Evolutionary conservation across 1,140 invertebrate species (phyloP), one percentile per base, ranked within the genome.

Genomic region (Brachionus paranguensis): DNA sequence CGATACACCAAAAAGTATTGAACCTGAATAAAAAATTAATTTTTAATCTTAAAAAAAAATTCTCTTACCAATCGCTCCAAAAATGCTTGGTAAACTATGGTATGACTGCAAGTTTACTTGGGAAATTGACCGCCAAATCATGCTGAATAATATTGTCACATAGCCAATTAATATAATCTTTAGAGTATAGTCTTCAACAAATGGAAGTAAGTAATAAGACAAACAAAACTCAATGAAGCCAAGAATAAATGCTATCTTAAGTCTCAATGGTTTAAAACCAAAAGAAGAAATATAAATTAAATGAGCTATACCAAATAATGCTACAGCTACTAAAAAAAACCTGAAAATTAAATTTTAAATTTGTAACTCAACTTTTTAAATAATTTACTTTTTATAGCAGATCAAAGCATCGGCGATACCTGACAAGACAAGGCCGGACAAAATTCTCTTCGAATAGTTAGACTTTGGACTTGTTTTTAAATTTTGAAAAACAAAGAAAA

Each of bases 61-160:
- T 43, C 4, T 20, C 14, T 45, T 76, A 76, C 72, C 72, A 5
- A 76, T 37, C 14, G 72, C 72, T 50, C 72, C 72, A 76, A 24
- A 76, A 47, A 76, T 76, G 20, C 33, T 76, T 29, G 72, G 43
- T 17, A 45, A 29, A 50, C 7, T 50, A 3, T 27, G 8, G 10
- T 27, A 24, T 50, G 43, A 27, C 20, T 76, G 8, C 12, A 76
- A 12, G 11, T 29, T 76, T 14, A 50, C 27, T 76, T 50, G 14
- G 7, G 72, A 76, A 76, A 76, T 29, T 5, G 72, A 76, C 33
- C 72, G 43, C 72, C 72, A 76, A 3, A 76, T 76, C 72, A 76
- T 76, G 27, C 20, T 29, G 27, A 76, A 76, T 17, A 76, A 29
- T 27, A 76, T 37, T 8, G 72, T 76, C 43, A 76, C 72, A 50